A percentile compares a stretch with the other conserved stretches of the same genome.
phyloP scores from a whole-genome alignment of 2,797 vertebrate genomes.

The Takifugu ocellatus region DNA sequence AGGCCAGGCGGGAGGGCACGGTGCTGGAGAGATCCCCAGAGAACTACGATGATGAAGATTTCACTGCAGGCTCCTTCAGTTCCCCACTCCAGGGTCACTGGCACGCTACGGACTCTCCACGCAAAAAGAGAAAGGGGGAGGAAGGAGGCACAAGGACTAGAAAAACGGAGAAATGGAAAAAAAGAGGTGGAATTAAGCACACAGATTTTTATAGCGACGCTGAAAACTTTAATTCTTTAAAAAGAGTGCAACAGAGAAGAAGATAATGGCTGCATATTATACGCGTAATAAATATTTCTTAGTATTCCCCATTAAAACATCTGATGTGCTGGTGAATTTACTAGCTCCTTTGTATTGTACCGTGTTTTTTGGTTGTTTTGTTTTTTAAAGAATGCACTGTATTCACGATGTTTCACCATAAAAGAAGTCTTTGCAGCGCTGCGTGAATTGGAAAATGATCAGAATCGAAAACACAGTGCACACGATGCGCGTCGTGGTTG shows the following conservation, averaged over 20 bases:
- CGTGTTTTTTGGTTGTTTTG: too few relatives aligned
- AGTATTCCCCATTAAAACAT: not conserved
- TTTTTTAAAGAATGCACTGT: too few relatives aligned
- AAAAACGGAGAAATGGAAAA: slow-evolving; percentile 55
- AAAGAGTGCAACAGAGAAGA: slow-evolving; percentile 54
- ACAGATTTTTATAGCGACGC: slow-evolving; percentile 35
- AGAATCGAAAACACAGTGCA: not conserved
- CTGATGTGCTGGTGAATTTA: too few relatives aligned
- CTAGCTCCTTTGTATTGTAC: too few relatives aligned
- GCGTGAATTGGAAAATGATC: too few relatives aligned
- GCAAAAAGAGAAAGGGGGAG: slow-evolving; percentile 36
- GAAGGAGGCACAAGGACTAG: slow-evolving; percentile 35
- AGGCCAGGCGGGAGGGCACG: slow-evolving; percentile 50
- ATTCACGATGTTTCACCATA: too few relatives aligned
- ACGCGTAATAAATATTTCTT: not conserved
- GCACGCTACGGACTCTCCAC: slow-evolving; percentile 1
- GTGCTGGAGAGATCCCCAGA: slow-evolving; percentile 1
- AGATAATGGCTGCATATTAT: slow-evolving; percentile 25
- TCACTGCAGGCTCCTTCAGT: slow-evolving; percentile 14
- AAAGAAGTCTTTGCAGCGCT: too few relatives aligned
- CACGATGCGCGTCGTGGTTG: not conserved
- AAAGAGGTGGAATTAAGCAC: slow-evolving; percentile 50
- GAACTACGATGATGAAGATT: slow-evolving; percentile 29
- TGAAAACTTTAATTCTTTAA: slow-evolving; percentile 51
- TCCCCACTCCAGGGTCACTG: not conserved